Percentiles rank a stretch among this genome's conserved stretches.
phyloP scores from a whole-genome alignment of 2,113 vertebrate species.

The Haemorhous mexicanus region DNA sequence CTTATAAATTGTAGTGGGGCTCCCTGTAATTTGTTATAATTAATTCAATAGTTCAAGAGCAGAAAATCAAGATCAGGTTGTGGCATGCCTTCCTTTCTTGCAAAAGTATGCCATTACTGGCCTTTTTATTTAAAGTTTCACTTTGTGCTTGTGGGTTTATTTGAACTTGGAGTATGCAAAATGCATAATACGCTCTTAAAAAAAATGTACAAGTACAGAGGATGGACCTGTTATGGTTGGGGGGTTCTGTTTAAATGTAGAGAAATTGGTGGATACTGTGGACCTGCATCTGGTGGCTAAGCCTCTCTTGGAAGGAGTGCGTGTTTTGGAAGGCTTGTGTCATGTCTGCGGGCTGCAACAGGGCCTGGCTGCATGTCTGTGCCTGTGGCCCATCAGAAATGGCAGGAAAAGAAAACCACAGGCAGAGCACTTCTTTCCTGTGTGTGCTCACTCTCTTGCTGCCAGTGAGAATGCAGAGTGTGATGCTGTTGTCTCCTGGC shows the following conservation, averaged over 20 bases:
- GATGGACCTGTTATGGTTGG: not conserved
- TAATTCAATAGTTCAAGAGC: conserved; percentile 74
- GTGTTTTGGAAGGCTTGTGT: not conserved
- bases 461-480: not conserved
- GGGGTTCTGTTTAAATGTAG: not conserved
- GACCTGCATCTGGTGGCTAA: not conserved
- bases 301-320: not conserved
- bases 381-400: not conserved
- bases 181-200: not conserved
- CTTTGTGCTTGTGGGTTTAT: conserved; percentile 48
- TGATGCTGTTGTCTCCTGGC: not conserved
- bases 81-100: conserved; percentile 60
- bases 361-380: not conserved
- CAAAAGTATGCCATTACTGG: conserved; percentile 60
- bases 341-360: not conserved
- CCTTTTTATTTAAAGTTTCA: conserved; percentile 47
- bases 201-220: not conserved
- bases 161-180: conserved; percentile 56
- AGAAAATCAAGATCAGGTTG: conserved; percentile 66
- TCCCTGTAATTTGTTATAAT: conserved; percentile 82
- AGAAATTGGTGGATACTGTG: not conserved
- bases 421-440: not conserved
- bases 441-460: not conserved
- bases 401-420: not conserved
- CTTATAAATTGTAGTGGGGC: conserved; percentile 63